Evolutionary conservation across 1,140 invertebrate genomes (phyloP).

Genomic region (Galleria mellonella): DNA sequence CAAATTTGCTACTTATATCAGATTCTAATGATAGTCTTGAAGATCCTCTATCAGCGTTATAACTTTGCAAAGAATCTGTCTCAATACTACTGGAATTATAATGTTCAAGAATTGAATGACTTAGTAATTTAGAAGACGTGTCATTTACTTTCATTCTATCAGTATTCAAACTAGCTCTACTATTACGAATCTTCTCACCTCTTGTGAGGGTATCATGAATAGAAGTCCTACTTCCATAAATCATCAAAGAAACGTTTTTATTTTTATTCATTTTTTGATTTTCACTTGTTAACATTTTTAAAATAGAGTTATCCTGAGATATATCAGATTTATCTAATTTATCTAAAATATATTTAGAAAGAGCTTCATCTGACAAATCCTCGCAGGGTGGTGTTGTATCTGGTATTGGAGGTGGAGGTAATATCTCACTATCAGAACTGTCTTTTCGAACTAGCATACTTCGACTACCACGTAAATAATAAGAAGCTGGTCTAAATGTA

Average conservation of each 20-base stretch:
- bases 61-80: constrained; percentile 65
- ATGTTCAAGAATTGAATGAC: constrained; percentile 46
- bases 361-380: constrained; percentile 71
- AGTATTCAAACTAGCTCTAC: constrained; percentile 58
- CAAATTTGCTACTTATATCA: constrained; percentile 70
- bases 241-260: constrained; percentile 71
- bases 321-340: constrained; percentile 66
- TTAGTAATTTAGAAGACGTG: constrained; percentile 32
- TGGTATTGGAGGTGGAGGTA: constrained; percentile 88
- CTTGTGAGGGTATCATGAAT: constrained; percentile 72
- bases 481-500: constrained; percentile 89
- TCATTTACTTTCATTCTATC: constrained; percentile 45
- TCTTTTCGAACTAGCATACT: constrained; percentile 81
- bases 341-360: constrained; percentile 64
- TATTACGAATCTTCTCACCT: constrained; percentile 67
- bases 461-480: constrained; percentile 82
- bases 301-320: constrained; percentile 62
- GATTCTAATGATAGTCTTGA: constrained; percentile 69
- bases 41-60: constrained; percentile 65
- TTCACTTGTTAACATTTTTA: constrained; percentile 66
- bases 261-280: constrained; percentile 65
- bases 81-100: constrained; percentile 59
- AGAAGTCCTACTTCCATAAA: constrained; percentile 69
- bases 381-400: constrained; percentile 83
- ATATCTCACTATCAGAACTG: constrained; percentile 87